Conservation (phyloP, 2,888 invertebrate species). For the Zootermopsis nevadensis region DNA sequence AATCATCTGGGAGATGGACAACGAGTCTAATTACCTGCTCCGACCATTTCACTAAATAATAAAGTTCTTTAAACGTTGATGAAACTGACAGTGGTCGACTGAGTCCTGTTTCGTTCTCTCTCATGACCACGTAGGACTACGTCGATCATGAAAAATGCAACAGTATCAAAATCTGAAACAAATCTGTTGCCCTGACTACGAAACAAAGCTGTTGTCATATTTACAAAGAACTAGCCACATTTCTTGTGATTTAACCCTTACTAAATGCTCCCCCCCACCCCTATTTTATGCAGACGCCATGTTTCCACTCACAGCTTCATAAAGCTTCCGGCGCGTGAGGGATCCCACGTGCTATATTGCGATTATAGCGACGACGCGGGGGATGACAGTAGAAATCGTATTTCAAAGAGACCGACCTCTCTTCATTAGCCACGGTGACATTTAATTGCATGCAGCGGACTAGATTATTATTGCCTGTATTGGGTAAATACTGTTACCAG, state of each 20-base stretch:
- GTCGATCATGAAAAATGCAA: not conserved
- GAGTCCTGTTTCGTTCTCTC: too few species aligned
- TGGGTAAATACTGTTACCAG: slow-evolving; percentile 27
- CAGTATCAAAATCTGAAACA: not conserved
- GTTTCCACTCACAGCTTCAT: not conserved
- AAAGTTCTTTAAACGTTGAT: too few species aligned
- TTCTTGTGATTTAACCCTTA: not conserved
- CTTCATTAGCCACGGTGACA: slow-evolving; percentile 50
- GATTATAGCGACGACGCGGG: slow-evolving; percentile 48
- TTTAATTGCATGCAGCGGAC: slow-evolving; percentile 46
- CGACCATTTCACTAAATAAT: too few species aligned
- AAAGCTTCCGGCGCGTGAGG: slow-evolving; percentile 2
- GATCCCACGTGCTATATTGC: slow-evolving; percentile 51
- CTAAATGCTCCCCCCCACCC: not conserved
- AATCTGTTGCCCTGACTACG: not conserved
- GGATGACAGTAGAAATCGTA: slow-evolving; percentile 45
- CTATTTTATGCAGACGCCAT: not conserved
- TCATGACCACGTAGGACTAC: not conserved
- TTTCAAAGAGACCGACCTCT: slow-evolving; percentile 45
- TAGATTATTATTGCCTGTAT: slow-evolving; percentile 37
- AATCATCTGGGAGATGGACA: too few species aligned
- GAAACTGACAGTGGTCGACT: too few species aligned
- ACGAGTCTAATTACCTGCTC: too few species aligned
- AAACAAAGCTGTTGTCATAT: not conserved
- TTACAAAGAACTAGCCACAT: not conserved